phyloP scores from a whole-genome alignment of 2,797 vertebrate species.

The Sebastiscus albofasciatus region DNA sequence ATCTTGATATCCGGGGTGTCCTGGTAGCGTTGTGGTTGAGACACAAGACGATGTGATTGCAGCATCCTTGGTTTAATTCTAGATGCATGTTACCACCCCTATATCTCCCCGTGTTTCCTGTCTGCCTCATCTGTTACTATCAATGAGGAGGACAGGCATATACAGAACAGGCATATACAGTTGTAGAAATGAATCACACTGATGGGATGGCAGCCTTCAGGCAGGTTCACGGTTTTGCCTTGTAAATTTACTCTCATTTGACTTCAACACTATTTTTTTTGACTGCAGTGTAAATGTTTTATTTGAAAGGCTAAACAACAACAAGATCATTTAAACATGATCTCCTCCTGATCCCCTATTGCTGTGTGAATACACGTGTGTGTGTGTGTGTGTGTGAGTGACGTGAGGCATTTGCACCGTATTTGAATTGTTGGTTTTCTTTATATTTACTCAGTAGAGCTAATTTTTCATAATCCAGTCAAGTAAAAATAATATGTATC shows the following conservation, averaged over 20 bases:
- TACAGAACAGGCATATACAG: background rate
- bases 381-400: background rate
- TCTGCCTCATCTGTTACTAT: background rate
- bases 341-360: background rate
- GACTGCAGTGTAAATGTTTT: too few relatives aligned
- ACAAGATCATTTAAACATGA: background rate
- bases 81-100: background rate
- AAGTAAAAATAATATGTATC: background rate
- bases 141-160: background rate
- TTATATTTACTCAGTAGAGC: background rate
- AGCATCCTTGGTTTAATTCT: background rate
- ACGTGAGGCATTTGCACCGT: too few relatives aligned
- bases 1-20: background rate
- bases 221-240: background rate
- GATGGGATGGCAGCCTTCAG: background rate
- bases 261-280: background rate
- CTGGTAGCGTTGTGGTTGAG: background rate
- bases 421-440: too few relatives aligned
- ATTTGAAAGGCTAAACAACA: too few relatives aligned
- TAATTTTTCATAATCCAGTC: background rate
- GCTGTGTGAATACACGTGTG: background rate
- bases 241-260: conserved; percentile 3
- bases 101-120: background rate
- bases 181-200: background rate
- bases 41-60: background rate